phyloP scores from a whole-genome alignment of 1,140 invertebrate genomes.

The Acromyrmex charruanus region DNA sequence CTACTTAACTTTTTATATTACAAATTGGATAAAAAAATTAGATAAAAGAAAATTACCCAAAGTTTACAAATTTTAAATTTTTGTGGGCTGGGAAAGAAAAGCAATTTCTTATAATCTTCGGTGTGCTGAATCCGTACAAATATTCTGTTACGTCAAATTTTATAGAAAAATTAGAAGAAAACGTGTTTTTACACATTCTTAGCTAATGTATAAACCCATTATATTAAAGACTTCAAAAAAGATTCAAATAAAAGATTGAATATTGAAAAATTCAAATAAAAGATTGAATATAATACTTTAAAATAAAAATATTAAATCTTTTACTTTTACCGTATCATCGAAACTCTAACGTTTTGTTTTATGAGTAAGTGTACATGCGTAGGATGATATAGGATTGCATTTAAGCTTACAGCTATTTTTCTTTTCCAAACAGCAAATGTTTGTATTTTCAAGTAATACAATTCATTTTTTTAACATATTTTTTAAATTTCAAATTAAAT shows the following conservation, averaged over 20 bases:
- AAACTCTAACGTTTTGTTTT: background rate
- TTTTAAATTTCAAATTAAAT: conserved; percentile 7
- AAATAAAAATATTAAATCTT: background rate
- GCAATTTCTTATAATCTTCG: no score
- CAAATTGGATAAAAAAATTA: background rate
- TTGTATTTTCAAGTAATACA: background rate
- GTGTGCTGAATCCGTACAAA: no score
- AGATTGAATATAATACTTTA: background rate
- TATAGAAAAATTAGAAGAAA: no score
- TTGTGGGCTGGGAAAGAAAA: no score
- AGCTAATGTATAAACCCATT: no score
- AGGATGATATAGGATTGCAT: background rate
- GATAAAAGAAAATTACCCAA: no score
- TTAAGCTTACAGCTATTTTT: no score
- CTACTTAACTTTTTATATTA: background rate
- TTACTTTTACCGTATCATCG: background rate
- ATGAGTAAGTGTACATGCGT: background rate
- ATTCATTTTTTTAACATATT: background rate
- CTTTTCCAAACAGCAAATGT: background rate
- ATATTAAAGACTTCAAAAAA: background rate
- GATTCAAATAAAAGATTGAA: background rate
- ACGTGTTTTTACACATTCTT: no score
- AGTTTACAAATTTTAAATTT: no score
- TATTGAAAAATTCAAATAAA: background rate
- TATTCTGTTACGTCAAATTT: no score